These are phyloP conservation scores for Smittia aterrima DNA, from an alignment of 2,888 invertebrate species.

Conservation along the genomic window DNA sequence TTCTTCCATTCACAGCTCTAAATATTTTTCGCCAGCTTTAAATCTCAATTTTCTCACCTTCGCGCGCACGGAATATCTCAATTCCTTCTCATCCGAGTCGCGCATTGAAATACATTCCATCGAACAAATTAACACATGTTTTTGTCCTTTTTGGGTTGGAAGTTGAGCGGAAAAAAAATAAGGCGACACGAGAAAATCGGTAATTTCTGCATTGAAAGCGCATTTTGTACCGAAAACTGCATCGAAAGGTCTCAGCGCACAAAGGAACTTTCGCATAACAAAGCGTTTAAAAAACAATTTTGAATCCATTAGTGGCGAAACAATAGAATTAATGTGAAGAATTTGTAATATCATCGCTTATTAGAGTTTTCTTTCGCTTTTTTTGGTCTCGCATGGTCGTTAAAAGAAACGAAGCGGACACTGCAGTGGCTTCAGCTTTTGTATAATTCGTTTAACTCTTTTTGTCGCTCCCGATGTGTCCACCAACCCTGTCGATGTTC, in stretches of 20 bases:
- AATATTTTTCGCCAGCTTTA: constrained; percentile 12
- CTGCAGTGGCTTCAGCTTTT: neutral
- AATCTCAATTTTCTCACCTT: constrained; percentile 40
- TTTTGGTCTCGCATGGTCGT: constrained; percentile 8
- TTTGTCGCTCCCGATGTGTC: neutral
- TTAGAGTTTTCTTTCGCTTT: constrained; percentile 26
- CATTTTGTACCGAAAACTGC: neutral
- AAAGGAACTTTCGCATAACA: constrained; percentile 18
- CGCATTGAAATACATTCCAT: constrained; percentile 38
- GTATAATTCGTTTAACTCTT: neutral
- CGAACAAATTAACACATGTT: constrained; percentile 39
- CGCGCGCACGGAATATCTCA: constrained; percentile 27
- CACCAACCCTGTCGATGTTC: neutral
- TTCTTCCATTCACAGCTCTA: neutral
- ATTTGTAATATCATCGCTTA: constrained; percentile 41
- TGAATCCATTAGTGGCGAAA: constrained; percentile 41
- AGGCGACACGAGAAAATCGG: neutral
- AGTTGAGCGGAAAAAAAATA: neutral
- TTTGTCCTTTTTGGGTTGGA: neutral
- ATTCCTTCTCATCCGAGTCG: constrained; percentile 29
- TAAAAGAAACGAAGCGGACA: neutral
- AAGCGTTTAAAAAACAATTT: constrained; percentile 42
- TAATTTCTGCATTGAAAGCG: too few species aligned
- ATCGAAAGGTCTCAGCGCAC: constrained; percentile 27
- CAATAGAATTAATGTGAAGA: constrained; percentile 42